Evolutionary conservation across 1,140 invertebrate species (phyloP), one percentile per base, ranked within the genome.

Genomic region (Zaprionus lachaisei): DNA sequence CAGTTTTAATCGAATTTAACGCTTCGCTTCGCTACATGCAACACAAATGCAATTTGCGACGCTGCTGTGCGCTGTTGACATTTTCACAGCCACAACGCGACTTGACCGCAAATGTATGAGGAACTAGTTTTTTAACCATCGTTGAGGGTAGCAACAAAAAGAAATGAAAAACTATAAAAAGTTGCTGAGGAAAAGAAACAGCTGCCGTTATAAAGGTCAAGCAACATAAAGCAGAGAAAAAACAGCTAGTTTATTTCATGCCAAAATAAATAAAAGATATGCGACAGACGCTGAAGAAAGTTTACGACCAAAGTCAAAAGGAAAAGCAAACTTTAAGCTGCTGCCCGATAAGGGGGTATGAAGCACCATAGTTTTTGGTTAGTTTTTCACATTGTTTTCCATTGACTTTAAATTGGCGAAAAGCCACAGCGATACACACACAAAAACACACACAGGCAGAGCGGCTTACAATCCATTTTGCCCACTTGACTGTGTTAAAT

Each of bases 401-500:
- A 65, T 68, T 64, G 38, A 72, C 68, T 70, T 83, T 77, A 69
- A 83, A 77, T 83, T 83, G 77, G 60, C 58, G 17, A 76, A 77
- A 68, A 69, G 11, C 51, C 12, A 24, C 51, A 15, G 49, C 22
- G 9, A 22, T n/a, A 20, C 9, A 44, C 5, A 44, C 54, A 20
- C 12, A 38, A 24, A 31, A 28, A 41, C 47, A 20, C 55, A 28
- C 47, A 37, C 44, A 49, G 49, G 49, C 24, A 24, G 47, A 9
- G 41, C 17, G 41, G n/a, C 41, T 47, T 9, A 51, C 72, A 66
- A 26, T 56, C 31, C 55, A 70, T 83, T 81, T 83, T 80, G 81
- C 81, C 77, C 78, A 79, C 81, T 78, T 71, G 54, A 76, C 58
- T 49, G 68, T 83, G 81, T 80, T 63, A 83, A 83, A 83, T 69